These are phyloP conservation scores for Oasisia sp. DNA, from an alignment of 2,888 invertebrate species.

Conservation along the genomic window DNA sequence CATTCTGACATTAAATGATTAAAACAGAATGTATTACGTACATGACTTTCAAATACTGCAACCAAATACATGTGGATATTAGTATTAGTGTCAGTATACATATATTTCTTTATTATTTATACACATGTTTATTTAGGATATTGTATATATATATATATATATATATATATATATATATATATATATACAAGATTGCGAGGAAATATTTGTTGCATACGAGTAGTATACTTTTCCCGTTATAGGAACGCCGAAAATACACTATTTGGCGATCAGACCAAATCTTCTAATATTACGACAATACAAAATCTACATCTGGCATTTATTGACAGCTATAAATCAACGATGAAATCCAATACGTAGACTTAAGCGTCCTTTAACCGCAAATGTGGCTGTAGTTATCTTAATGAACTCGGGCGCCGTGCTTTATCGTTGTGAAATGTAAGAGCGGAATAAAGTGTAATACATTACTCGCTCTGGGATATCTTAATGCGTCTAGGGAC, in stretches of 20 bases:
- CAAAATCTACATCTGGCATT: background rate
- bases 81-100: too few species aligned
- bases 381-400: background rate
- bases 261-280: background rate
- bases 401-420: conserved; percentile 8
- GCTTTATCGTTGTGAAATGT: background rate
- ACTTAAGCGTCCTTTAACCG: background rate
- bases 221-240: too few species aligned
- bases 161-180: too few species aligned
- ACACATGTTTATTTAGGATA: too few species aligned
- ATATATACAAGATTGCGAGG: too few species aligned
- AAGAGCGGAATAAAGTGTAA: background rate
- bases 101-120: too few species aligned
- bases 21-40: too few species aligned
- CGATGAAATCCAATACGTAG: background rate
- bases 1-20: too few species aligned
- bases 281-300: background rate
- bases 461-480: background rate
- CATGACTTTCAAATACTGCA: too few species aligned
- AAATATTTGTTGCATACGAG: too few species aligned
- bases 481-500: background rate
- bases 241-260: background rate
- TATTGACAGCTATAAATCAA: background rate
- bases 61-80: too few species aligned
- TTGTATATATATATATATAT: too few species aligned